These are phyloP conservation scores for Pardalotus punctatus DNA, from an alignment of 2,113 vertebrate species.

Conservation along the genomic window DNA sequence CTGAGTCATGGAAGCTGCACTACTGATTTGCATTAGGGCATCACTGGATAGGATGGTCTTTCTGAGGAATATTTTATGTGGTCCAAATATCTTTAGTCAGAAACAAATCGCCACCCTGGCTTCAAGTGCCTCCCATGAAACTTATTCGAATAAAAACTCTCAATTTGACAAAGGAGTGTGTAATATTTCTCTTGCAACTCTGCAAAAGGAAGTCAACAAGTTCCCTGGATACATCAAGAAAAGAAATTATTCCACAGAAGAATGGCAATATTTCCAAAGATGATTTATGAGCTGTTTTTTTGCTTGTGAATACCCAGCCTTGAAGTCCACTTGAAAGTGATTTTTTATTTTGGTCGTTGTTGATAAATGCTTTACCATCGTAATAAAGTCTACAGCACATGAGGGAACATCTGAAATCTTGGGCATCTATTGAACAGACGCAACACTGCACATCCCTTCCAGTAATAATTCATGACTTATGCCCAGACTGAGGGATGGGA, in stretches of 20 bases:
- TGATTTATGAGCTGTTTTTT: neutral
- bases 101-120: neutral
- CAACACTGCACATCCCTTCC: neutral
- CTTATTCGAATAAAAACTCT: neutral
- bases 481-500: neutral
- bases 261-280: neutral
- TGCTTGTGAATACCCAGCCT: neutral
- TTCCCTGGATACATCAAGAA: neutral
- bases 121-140: neutral
- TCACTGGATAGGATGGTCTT: neutral
- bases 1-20: neutral
- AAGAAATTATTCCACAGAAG: neutral
- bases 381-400: neutral
- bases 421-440: neutral
- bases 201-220: neutral
- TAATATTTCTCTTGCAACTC: neutral
- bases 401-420: neutral
- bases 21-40: neutral
- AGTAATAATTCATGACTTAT: neutral
- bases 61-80: neutral
- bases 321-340: conserved; percentile 21
- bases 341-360: neutral
- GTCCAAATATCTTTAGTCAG: neutral
- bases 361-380: neutral
- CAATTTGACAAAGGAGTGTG: neutral